Evolutionary conservation across 2,113 vertebrate genomes (phyloP).

Genomic region (Phycodurus eques): DNA sequence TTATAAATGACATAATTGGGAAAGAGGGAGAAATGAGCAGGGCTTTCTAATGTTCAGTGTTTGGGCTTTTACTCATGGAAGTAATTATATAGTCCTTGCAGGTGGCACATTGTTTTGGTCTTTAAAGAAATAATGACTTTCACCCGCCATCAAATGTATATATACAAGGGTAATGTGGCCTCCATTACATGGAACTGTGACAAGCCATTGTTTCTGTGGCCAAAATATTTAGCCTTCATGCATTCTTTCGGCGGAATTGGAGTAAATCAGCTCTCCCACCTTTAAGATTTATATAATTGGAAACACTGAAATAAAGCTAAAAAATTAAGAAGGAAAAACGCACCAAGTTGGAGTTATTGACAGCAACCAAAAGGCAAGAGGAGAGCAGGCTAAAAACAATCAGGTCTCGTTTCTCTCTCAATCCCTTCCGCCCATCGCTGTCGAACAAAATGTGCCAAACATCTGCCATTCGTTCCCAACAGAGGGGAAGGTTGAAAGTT

Average conservation of each 20-base stretch:
- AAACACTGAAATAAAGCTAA: conserved; percentile 54
- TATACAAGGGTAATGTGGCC: conserved; percentile 21
- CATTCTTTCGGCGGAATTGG: conserved; percentile 16
- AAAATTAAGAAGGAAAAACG: conserved; percentile 34
- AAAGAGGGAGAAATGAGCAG: conserved; percentile 1
- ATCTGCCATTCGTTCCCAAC: conserved; percentile 51
- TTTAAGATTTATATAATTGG: conserved; percentile 43
- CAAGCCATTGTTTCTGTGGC: conserved; percentile 21
- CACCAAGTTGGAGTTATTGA: conserved; percentile 9
- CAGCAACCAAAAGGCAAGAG: conserved; percentile 47
- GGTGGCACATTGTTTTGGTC: conserved; percentile 19
- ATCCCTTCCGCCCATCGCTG: conserved; percentile 19
- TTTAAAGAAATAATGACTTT: conserved; percentile 25
- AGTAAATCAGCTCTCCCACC: conserved; percentile 26
- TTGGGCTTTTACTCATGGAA: conserved; percentile 18
- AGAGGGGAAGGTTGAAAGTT: conserved; percentile 37
- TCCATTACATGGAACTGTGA: conserved; percentile 16
- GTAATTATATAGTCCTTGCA: conserved; percentile 26
- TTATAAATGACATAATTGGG: not conserved
- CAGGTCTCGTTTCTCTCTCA: conserved; percentile 35
- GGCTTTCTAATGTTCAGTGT: not conserved
- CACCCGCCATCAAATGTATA: conserved; percentile 20
- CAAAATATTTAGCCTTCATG: conserved; percentile 22
- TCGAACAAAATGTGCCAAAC: conserved; percentile 42
- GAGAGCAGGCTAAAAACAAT: conserved; percentile 52